These are phyloP conservation scores for Gymnocypris eckloni DNA, from an alignment of 2,797 vertebrate genomes.

Conservation along the genomic window DNA sequence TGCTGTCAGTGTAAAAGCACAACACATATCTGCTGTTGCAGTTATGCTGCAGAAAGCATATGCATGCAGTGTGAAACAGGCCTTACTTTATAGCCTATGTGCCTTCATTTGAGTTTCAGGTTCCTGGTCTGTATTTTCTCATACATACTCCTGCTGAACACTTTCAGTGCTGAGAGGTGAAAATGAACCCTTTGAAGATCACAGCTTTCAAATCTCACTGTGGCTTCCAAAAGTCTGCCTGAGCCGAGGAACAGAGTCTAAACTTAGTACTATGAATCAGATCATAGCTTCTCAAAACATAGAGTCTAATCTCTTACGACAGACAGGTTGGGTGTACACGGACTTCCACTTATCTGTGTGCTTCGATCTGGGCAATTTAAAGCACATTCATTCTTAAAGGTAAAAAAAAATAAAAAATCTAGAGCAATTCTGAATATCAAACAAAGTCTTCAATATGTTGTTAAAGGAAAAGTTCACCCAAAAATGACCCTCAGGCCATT, in stretches of 20 bases:
- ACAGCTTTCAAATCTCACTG: constrained; percentile 2
- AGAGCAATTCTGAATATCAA: neutral
- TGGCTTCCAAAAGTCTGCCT: neutral
- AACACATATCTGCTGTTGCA: neutral
- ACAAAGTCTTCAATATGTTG: neutral
- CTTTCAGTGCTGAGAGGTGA: neutral
- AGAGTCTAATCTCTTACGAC: constrained; percentile 9
- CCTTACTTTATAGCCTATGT: neutral
- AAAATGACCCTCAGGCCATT: neutral
- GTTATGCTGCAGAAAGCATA: neutral
- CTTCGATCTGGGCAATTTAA: constrained; percentile 4
- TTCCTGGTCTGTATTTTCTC: neutral
- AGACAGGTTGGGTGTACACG: neutral
- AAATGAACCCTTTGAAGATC: constrained; percentile 11
- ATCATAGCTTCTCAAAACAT: neutral
- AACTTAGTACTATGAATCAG: constrained; percentile 23
- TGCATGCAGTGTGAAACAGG: neutral
- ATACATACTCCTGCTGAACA: neutral
- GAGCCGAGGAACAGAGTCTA: constrained; percentile 15
- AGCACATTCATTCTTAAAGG: neutral
- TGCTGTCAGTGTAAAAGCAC: neutral
- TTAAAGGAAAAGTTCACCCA: neutral
- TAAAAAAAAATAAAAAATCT: neutral
- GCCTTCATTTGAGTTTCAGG: neutral
- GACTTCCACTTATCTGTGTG: constrained; percentile 1